Conservation (phyloP, 2,888 invertebrate genomes). For the Cephonodes hylas region DNA sequence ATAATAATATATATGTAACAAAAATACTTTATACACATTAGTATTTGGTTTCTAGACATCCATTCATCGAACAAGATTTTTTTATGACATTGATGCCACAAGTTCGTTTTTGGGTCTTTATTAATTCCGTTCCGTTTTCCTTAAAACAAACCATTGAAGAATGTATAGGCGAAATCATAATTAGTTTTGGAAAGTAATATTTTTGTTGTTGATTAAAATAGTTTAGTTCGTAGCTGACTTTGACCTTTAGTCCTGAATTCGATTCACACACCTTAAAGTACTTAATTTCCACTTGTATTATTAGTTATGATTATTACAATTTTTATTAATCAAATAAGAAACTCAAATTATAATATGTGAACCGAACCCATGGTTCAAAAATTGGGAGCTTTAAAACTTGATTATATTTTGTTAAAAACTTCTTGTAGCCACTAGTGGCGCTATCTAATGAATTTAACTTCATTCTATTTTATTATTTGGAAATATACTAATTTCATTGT, state of each 20-base stretch:
- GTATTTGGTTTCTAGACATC: conserved; percentile 68
- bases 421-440: neutral
- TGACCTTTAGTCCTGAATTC: too few relatives aligned
- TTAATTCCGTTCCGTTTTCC: conserved; percentile 2
- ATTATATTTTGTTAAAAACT: neutral
- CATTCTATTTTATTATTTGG: too few relatives aligned
- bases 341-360: too few relatives aligned
- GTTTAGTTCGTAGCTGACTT: too few relatives aligned
- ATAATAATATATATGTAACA: conserved; percentile 26
- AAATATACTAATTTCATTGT: neutral
- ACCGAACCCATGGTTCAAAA: too few relatives aligned
- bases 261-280: too few relatives aligned
- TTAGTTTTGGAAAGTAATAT: neutral
- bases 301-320: too few relatives aligned
- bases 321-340: too few relatives aligned
- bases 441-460: too few relatives aligned
- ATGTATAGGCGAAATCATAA: neutral
- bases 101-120: neutral
- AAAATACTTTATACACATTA: conserved; percentile 59
- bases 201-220: neutral
- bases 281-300: too few relatives aligned
- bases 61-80: conserved; percentile 7
- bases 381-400: too few relatives aligned
- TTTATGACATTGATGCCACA: neutral
- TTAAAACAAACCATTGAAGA: neutral